phyloP scores from a whole-genome alignment of 1,140 invertebrate genomes.

The Adelges cooleyi region DNA sequence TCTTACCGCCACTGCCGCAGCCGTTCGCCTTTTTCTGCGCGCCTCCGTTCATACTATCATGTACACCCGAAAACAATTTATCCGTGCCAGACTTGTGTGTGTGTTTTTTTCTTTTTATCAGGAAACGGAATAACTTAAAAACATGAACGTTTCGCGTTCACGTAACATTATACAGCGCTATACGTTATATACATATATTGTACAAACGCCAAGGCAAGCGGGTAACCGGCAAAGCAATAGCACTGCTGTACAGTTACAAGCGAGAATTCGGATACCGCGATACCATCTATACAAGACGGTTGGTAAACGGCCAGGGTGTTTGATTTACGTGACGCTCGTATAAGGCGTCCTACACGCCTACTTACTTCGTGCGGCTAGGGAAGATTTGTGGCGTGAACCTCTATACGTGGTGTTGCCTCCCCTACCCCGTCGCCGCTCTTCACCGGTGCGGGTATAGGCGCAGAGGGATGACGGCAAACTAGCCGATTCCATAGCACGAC shows the following conservation, averaged over 20 bases:
- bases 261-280: conserved; percentile 6
- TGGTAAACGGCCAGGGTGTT: conserved; percentile 25
- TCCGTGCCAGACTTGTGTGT: not conserved
- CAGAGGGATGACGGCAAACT: not conserved
- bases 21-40: too few relatives aligned
- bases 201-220: too few relatives aligned
- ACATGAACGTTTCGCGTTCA: too few relatives aligned
- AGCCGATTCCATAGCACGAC: not conserved
- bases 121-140: conserved; percentile 9
- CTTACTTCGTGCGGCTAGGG: not conserved
- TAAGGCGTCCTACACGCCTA: conserved; percentile 13
- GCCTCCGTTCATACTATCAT: too few relatives aligned
- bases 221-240: not conserved
- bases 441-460: too few relatives aligned
- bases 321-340: conserved; percentile 19
- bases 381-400: conserved; percentile 19
- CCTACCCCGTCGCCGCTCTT: too few relatives aligned
- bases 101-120: not conserved
- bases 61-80: not conserved
- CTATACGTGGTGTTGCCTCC: not conserved
- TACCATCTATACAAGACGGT: conserved; percentile 16
- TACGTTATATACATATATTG: too few relatives aligned
- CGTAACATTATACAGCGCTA: too few relatives aligned
- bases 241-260: conserved; percentile 7
- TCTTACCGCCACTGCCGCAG: too few relatives aligned